These are phyloP conservation scores for Ceratitis capitata DNA, from an alignment of 1,140 invertebrate species.

Conservation along the genomic window DNA sequence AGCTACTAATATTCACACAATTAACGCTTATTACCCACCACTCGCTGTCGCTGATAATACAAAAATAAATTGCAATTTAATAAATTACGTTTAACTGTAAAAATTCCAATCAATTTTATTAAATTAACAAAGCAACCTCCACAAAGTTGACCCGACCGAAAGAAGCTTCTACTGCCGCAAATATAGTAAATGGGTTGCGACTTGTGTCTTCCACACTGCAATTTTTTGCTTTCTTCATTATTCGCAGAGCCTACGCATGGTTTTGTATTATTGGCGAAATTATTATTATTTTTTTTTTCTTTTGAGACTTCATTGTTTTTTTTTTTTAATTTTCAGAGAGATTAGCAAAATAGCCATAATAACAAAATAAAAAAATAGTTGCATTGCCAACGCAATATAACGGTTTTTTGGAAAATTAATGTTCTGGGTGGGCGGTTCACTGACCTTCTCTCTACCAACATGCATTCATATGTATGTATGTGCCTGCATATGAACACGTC, in stretches of 20 bases:
- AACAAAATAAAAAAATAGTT: not conserved
- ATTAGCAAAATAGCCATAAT: not conserved
- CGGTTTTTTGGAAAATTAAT: slow-evolving; percentile 17
- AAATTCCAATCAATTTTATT: not conserved
- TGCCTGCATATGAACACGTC: not conserved
- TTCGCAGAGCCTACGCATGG: not conserved
- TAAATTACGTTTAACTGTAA: not conserved
- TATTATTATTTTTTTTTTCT: not conserved
- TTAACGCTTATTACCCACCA: too few species aligned
- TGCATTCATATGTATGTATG: too few species aligned
- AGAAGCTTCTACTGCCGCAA: not conserved
- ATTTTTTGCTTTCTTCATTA: too few species aligned
- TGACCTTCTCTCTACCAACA: not conserved
- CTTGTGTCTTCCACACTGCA: not conserved
- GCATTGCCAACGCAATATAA: slow-evolving; percentile 4
- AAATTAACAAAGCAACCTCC: not conserved
- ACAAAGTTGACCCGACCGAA: not conserved
- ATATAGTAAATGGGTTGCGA: not conserved
- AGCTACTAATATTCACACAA: too few species aligned
- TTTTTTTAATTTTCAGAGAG: not conserved
- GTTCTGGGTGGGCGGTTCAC: slow-evolving; percentile 31
- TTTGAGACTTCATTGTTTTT: too few species aligned
- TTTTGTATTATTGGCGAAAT: not conserved
- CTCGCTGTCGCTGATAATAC: too few species aligned
- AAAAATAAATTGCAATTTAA: not conserved